phyloP scores from a whole-genome alignment of 2,888 invertebrate species.

The Cephalotes varians region DNA sequence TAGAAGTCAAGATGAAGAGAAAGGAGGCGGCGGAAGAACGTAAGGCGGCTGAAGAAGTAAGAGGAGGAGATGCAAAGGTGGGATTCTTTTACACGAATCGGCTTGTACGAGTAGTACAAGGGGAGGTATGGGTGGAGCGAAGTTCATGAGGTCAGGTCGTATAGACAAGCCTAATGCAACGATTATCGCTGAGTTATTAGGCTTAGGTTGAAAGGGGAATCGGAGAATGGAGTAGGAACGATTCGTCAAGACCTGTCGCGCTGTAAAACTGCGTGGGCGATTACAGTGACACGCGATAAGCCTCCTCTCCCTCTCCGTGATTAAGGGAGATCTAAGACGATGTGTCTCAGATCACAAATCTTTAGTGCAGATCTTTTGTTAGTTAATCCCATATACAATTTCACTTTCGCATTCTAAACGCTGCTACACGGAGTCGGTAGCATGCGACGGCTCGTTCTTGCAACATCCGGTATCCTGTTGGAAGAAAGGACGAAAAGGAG shows the following conservation, averaged over 20 bases:
- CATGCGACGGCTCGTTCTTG: background rate
- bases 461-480: conserved; percentile 34
- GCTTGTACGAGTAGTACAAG: conserved; percentile 67
- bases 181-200: conserved; percentile 57
- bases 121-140: conserved; percentile 75
- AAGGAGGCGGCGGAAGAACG: conserved; percentile 22
- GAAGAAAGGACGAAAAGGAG: conserved; percentile 14
- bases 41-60: conserved; percentile 31
- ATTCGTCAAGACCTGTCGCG: conserved; percentile 54
- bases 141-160: conserved; percentile 84
- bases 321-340: conserved; percentile 54
- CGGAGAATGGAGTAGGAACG: conserved; percentile 19
- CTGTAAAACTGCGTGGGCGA: conserved; percentile 43
- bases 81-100: conserved; percentile 78
- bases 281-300: conserved; percentile 64
- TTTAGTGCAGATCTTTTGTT: conserved; percentile 60
- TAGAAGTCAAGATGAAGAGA: conserved; percentile 66
- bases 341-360: conserved; percentile 60
- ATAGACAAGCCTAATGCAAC: conserved; percentile 72
- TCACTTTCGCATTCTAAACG: conserved; percentile 41
- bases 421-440: conserved; percentile 14
- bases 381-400: conserved; percentile 65
- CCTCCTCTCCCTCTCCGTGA: conserved; percentile 44
- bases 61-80: conserved; percentile 59
- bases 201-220: conserved; percentile 32